These are phyloP conservation scores for Caenorhabditis sulstoni DNA, from an alignment of 2,888 invertebrate species.

Conservation along the genomic window DNA sequence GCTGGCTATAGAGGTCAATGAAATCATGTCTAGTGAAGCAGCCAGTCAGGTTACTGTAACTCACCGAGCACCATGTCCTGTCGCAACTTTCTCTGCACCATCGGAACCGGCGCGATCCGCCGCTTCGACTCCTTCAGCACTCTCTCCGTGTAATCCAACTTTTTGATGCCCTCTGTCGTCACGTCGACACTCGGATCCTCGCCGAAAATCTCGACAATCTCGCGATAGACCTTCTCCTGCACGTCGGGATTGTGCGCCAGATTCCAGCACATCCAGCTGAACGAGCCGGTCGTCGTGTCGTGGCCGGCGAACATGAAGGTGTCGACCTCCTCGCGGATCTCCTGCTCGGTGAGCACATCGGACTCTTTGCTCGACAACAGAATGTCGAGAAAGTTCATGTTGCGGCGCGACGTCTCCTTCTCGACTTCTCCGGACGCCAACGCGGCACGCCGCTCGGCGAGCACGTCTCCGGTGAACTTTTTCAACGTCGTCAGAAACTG, in stretches of 20 bases:
- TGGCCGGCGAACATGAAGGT: constrained; percentile 64
- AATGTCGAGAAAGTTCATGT: constrained; percentile 81
- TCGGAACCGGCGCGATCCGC: constrained; percentile 69
- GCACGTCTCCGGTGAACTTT: constrained; percentile 18
- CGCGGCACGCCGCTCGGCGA: constrained; percentile 28
- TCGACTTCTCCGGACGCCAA: constrained; percentile 5
- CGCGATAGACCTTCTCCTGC: constrained; percentile 49
- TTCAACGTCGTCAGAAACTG: constrained; percentile 3
- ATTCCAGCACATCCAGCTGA: constrained; percentile 62
- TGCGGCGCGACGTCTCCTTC: constrained; percentile 10
- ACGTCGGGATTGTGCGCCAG: constrained; percentile 59
- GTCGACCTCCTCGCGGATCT: constrained; percentile 83
- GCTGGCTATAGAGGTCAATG: too few relatives aligned
- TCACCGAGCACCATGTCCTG: constrained; percentile 61
- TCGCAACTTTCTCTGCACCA: constrained; percentile 61
- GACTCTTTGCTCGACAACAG: constrained; percentile 80
- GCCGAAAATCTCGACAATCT: constrained; percentile 18
- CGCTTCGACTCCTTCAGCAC: constrained; percentile 71
- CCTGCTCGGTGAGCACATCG: constrained; percentile 73
- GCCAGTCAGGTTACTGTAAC: too few relatives aligned
- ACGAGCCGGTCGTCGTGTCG: constrained; percentile 62
- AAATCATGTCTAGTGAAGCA: too few relatives aligned
- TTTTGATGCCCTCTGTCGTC: constrained; percentile 63
- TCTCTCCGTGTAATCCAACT: constrained; percentile 67
- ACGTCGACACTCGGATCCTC: constrained; percentile 48